Base-by-base conservation (phyloP, 2,113 vertebrate species). In the Camelus bactrianus region DNA sequence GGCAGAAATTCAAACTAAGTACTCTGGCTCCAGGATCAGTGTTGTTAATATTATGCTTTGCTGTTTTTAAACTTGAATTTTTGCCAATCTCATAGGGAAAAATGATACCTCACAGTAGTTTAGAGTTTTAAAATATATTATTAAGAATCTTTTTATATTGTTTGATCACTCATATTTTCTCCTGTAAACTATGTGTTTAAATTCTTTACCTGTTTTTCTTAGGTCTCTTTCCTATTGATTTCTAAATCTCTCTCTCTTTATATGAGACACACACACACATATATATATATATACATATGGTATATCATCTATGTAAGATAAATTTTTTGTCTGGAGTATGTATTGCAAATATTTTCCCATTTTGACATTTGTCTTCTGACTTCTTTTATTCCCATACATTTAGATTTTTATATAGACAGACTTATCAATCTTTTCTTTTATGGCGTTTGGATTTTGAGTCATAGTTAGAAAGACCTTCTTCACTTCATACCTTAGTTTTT, bases 371-470 rank as follows among this genome's bases (percentile, higher is more conserved):
- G 28, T 60, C 67, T 92, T 79, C 42, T 96, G 64, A 70, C 28
- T 87, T 85, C 22, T 75, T 93, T 94, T 93, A 94, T 92, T 81
- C 5, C 35, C 48, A 35, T 83, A 77, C 35, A 88, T 93, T 32
- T 91, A 87, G 64, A 75, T 83, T 93, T 97, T 92, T 90, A 46
- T 64, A 32, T 76, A 79, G 75, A 75, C 54, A 70, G 32, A 90
- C 52, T 80, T 96, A 24, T 84, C 32, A 48, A 20, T 90, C 26
- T 93, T 96, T 91, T 95, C 46, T 92, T 89, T 91, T 89, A 93
- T 88, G 72, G 26, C 54, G 95, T 92, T 98, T 94, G 81, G 32
- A 76, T 91, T 95, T 97, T 96, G 82, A 94, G 46, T 94, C 83
- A 79, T 93, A 65, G 32, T 67, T 96, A 90, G 73, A 91, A 95